Conservation (phyloP, 2,888 invertebrate genomes). For the Idaea biselata region DNA sequence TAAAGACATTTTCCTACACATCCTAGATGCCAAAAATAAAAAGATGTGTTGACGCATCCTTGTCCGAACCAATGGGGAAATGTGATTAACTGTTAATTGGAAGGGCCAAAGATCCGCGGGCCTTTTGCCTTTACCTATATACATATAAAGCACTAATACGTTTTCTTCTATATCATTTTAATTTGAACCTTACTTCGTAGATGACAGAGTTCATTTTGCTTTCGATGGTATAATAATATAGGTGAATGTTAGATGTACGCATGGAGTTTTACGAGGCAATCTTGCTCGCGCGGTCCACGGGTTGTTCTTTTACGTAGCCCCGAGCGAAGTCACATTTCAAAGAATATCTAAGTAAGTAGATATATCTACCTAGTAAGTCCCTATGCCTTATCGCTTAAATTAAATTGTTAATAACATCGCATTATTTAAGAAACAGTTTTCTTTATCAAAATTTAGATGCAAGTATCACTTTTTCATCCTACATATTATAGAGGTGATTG, state of each 20-base stretch:
- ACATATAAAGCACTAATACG: slow-evolving; percentile 7
- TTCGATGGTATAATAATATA: slow-evolving; percentile 9
- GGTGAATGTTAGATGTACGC: slow-evolving; percentile 30
- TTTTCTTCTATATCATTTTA: slow-evolving; percentile 11
- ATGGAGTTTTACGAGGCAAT: slow-evolving; percentile 66
- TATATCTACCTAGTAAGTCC: background rate
- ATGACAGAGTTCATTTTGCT: slow-evolving; percentile 9
- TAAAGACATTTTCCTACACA: background rate
- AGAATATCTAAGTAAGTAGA: slow-evolving; percentile 32
- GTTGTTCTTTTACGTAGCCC: slow-evolving; percentile 65
- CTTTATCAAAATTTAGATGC: too few relatives aligned
- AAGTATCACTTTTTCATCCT: too few relatives aligned
- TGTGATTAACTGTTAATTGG: slow-evolving; percentile 52
- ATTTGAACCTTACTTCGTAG: slow-evolving; percentile 12
- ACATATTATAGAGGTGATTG: too few relatives aligned
- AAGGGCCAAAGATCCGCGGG: slow-evolving; percentile 36
- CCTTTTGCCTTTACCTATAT: slow-evolving; percentile 25
- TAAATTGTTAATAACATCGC: background rate
- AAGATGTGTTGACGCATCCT: slow-evolving; percentile 26
- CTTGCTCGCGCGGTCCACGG: slow-evolving; percentile 65
- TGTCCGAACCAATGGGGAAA: slow-evolving; percentile 33
- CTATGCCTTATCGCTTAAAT: background rate
- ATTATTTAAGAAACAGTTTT: background rate
- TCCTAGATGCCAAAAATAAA: slow-evolving; percentile 5
- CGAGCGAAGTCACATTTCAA: slow-evolving; percentile 47